Evolutionary conservation across 2,113 vertebrate genomes (phyloP), one percentile per base, ranked within the genome.

Genomic region (Mungos mungo): DNA sequence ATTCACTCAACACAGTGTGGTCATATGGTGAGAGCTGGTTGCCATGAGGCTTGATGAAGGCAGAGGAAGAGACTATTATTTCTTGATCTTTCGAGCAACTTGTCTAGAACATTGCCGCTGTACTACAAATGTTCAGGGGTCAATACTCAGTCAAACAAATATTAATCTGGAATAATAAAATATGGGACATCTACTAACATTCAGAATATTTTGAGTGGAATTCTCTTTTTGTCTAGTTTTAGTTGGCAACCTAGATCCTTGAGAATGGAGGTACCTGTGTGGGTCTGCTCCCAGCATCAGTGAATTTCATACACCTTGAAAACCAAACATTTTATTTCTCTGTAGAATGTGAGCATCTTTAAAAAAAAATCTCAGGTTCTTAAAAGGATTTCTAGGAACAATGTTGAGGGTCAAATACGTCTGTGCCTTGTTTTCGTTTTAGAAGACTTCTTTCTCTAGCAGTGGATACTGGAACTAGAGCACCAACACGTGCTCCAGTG

Each of bases 401-500:
- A 16, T 35, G 41, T 1, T 60, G 47, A 92, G 21, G 81, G 76
- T 69, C 65, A 60, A 66, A 35, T 76, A 18, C 38, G 15, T 60
- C 45, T 93, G 33, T 45, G 38, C n/a, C 65, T 72, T 12, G 25
- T 45, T 5, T 35, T 35, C 14, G 88, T 76, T 33, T 80, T 50
- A 35, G 85, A 90, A 74, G 21, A 29, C 31, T 23, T 41, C 13
- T 6, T 76, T 90, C 18, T 31, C 8, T 60, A 38, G 71, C 66
- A 66, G 29, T 9, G 33, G 81, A 11, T 31, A 14, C 31, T 5
- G 8, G 60, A 21, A 25, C 52, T 72, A 52, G 80, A 79, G 35
- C 27, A 9, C 41, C 13, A 2, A 1, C 0, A 0, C 9, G 41
- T 10, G 33, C 19, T 66, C 82, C 1, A 1, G 2, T 15, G 68